Conservation (phyloP, 2,888 invertebrate species). For the Blastobasis adustella region DNA sequence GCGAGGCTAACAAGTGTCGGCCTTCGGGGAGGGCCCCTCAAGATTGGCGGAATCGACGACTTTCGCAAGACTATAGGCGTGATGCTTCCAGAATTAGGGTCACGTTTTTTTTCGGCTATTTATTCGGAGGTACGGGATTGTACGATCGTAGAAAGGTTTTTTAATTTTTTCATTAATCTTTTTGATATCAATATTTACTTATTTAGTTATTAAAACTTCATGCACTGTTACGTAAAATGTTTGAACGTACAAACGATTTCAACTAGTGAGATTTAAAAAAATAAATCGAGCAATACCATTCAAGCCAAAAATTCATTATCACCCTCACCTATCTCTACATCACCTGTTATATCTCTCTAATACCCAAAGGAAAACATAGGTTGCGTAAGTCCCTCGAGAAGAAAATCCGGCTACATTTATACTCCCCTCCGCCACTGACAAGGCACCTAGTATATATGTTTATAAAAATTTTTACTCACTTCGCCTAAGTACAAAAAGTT, state of each 20-base stretch:
- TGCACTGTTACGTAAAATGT: neutral
- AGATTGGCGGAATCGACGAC: slow-evolving; percentile 8
- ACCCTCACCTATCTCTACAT: neutral
- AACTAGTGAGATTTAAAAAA: no score
- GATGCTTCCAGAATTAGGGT: neutral
- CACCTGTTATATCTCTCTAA: neutral
- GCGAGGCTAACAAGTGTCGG: slow-evolving; percentile 56
- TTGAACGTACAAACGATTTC: no score
- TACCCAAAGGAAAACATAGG: neutral
- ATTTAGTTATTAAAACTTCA: neutral
- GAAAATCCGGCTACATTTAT: slow-evolving; percentile 2
- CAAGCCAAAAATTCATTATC: neutral
- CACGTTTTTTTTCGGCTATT: neutral
- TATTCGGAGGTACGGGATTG: neutral
- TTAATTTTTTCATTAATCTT: neutral
- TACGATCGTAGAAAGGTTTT: neutral
- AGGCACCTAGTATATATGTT: neutral
- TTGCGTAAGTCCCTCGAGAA: neutral
- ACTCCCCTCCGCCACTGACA: neutral
- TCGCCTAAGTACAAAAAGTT: no score
- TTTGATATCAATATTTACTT: neutral
- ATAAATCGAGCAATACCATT: neutral
- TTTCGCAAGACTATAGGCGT: neutral
- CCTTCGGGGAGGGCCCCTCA: slow-evolving; percentile 40
- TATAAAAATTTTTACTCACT: neutral